phyloP scores from a whole-genome alignment of 2,113 vertebrate species.

The Theristicus caerulescens region DNA sequence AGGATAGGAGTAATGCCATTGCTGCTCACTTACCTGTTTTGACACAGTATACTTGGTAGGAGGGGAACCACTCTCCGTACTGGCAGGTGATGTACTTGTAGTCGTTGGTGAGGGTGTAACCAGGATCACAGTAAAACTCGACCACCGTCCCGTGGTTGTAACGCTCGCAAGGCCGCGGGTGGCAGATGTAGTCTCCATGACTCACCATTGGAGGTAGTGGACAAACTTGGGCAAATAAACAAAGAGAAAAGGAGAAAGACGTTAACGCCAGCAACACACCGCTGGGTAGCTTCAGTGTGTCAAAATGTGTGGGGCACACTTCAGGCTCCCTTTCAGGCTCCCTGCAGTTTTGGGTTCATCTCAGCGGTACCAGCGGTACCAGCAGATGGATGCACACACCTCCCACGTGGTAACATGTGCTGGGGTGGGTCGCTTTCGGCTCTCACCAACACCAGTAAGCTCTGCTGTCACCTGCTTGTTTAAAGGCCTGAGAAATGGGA shows the following conservation, averaged over 20 bases:
- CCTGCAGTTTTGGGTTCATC: neutral
- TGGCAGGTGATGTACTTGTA: slow-evolving; percentile 91
- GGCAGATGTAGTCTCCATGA: slow-evolving; percentile 87
- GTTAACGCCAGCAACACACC: neutral
- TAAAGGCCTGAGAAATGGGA: neutral
- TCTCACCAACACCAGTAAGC: neutral
- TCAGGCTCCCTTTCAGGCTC: neutral
- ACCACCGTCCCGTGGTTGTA: slow-evolving; percentile 87
- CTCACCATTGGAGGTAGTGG: slow-evolving; percentile 84
- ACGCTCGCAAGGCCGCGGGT: slow-evolving; percentile 84
- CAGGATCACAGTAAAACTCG: slow-evolving; percentile 87
- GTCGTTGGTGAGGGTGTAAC: slow-evolving; percentile 85
- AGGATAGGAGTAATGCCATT: no score
- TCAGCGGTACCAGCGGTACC: neutral
- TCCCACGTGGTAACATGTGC: fast-evolving
- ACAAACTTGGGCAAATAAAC: slow-evolving; percentile 76
- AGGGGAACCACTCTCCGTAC: slow-evolving; percentile 87
- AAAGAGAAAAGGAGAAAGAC: slow-evolving; percentile 6
- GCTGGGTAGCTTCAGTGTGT: neutral
- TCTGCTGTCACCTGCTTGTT: neutral
- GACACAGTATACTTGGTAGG: slow-evolving; percentile 84
- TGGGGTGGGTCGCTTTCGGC: neutral
- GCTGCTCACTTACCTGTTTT: slow-evolving; percentile 74
- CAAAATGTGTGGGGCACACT: neutral
- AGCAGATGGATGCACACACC: neutral